Evolutionary conservation across 2,797 vertebrate species (phyloP).

Genomic region (Esox lucius): DNA sequence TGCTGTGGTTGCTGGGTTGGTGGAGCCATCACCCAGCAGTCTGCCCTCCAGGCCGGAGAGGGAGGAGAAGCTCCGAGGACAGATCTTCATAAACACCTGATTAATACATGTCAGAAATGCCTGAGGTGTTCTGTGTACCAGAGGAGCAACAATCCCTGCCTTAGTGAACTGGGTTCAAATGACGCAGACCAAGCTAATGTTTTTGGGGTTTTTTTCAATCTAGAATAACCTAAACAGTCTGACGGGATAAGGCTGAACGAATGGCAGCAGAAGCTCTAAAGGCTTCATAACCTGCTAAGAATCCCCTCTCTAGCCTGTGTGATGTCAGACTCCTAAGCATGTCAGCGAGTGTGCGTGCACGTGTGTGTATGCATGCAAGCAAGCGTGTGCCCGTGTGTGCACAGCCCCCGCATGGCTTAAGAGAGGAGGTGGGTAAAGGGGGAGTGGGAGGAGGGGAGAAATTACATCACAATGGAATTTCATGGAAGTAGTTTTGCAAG

Average conservation of each 20-base stretch:
- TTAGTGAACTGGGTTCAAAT: background rate
- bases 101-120: background rate
- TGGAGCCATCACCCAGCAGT: background rate
- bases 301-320: slow-evolving; percentile 54
- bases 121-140: background rate
- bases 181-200: background rate
- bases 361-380: background rate
- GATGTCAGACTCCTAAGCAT: slow-evolving; percentile 54
- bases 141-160: background rate
- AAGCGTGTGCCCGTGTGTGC: background rate
- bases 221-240: background rate
- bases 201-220: background rate
- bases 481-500: slow-evolving; percentile 48
- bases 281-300: slow-evolving; percentile 43
- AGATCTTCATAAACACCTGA: background rate
- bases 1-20: background rate
- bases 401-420: slow-evolving; percentile 52
- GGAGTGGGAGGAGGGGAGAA: slow-evolving; percentile 42
- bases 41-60: too few species aligned
- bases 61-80: background rate
- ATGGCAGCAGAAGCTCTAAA: slow-evolving; percentile 20
- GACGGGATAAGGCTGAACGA: slow-evolving; percentile 15
- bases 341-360: slow-evolving; percentile 22
- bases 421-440: slow-evolving; percentile 25
- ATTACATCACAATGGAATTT: slow-evolving; percentile 68